Conservation (phyloP, 2,113 vertebrate species). For the Microcebus lehilahytsara region DNA sequence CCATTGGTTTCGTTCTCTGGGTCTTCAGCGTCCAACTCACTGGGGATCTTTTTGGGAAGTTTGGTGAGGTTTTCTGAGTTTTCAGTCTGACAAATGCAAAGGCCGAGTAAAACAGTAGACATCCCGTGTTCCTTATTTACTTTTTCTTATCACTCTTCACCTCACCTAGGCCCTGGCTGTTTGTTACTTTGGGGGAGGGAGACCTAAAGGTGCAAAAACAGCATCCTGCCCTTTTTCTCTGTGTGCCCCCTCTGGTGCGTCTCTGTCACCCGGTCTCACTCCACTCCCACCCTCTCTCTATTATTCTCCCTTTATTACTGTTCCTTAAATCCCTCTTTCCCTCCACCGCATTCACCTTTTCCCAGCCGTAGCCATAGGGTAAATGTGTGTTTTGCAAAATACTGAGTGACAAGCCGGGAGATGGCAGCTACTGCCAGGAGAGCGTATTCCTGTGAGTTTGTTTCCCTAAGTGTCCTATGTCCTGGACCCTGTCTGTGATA, state of each 20-base stretch:
- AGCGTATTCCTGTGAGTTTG: not conserved
- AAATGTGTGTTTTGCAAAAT: not conserved
- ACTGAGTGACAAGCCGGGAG: not conserved
- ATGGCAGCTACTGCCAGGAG: not conserved
- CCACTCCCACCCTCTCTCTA: not conserved
- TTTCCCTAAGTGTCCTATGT: not conserved
- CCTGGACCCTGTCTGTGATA: not conserved
- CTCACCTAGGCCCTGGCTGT: not conserved
- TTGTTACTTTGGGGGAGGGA: not conserved
- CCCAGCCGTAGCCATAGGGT: not conserved
- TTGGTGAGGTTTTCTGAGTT: conserved; percentile 8
- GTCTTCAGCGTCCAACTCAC: not conserved
- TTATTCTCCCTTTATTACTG: not conserved
- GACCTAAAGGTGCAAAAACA: not conserved
- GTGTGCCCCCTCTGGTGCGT: not conserved
- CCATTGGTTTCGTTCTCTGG: not conserved
- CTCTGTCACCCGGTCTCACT: not conserved
- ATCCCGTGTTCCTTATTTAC: not conserved
- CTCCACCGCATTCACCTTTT: not conserved
- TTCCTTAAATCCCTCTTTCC: not conserved
- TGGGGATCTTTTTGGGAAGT: not conserved
- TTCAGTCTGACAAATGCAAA: not conserved
- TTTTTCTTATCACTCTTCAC: not conserved
- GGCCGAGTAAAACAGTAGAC: not conserved
- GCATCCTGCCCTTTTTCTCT: not conserved